Percentiles rank a stretch among this genome's conserved stretches.
Evolutionary conservation across 2,113 vertebrate genomes (phyloP).

Genomic region (Tichodroma muraria): DNA sequence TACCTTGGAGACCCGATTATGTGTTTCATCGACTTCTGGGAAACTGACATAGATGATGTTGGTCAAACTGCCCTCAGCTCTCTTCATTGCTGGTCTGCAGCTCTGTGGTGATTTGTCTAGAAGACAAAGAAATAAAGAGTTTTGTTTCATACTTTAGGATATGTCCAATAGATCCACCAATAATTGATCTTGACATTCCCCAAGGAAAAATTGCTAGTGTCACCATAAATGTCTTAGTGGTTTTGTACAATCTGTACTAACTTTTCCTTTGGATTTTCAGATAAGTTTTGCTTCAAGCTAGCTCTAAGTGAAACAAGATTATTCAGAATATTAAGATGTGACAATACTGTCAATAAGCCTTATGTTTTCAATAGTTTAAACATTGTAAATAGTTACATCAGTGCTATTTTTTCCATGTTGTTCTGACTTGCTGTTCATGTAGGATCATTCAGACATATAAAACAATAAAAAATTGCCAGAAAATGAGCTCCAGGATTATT

Average conservation of each 20-base stretch:
- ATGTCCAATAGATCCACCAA: background rate
- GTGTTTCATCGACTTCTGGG: background rate
- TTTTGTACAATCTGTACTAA: background rate
- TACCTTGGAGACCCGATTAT: conserved; percentile 8
- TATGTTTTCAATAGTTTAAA: background rate
- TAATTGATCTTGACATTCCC: background rate
- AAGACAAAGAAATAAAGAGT: conserved; percentile 31
- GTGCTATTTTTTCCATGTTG: background rate
- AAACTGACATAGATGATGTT: background rate
- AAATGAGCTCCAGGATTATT: background rate
- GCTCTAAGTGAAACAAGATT: background rate
- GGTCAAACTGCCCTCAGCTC: background rate
- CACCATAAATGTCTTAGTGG: background rate
- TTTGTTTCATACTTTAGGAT: background rate
- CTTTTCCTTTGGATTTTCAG: background rate
- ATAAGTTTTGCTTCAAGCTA: background rate
- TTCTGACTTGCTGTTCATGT: background rate
- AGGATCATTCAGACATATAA: background rate
- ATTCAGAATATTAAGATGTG: background rate
- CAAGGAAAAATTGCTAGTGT: background rate
- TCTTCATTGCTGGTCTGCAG: background rate
- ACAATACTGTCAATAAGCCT: background rate
- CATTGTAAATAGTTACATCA: background rate
- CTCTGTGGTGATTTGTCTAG: conserved; percentile 9
- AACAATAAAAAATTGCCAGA: background rate